Percentiles rank a stretch among this genome's conserved stretches.
Conservation (phyloP, 1,140 invertebrate species). For the Zaprionus tsacasi region DNA sequence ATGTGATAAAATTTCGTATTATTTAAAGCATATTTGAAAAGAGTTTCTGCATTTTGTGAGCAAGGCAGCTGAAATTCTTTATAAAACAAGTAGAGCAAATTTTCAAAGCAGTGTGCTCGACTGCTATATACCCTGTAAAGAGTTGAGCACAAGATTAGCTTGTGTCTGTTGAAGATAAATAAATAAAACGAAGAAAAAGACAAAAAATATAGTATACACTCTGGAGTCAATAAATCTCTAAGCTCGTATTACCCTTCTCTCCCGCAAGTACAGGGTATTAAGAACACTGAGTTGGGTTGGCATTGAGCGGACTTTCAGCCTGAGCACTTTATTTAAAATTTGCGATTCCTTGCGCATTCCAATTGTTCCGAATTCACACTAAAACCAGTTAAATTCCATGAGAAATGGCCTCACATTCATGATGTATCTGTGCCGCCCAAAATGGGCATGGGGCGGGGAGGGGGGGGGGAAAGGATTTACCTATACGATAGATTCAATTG, state of each 20-base stretch:
- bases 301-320: neutral
- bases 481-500: slow-evolving; percentile 15
- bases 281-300: too few relatives aligned
- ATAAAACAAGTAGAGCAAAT: too few relatives aligned
- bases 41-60: neutral
- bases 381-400: neutral
- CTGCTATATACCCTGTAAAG: too few relatives aligned
- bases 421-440: neutral
- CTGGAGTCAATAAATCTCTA: too few relatives aligned
- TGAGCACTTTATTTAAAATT: neutral
- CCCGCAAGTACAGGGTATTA: too few relatives aligned
- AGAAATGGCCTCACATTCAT: neutral
- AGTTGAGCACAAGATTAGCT: too few relatives aligned
- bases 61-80: neutral
- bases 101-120: too few relatives aligned
- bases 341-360: neutral
- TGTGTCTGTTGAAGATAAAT: too few relatives aligned
- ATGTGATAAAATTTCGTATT: slow-evolving; percentile 1
- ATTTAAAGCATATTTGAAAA: neutral
- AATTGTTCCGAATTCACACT: neutral
- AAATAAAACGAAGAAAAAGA: too few relatives aligned
- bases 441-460: neutral
- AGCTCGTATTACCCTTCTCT: too few relatives aligned
- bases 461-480: neutral
- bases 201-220: too few relatives aligned